These are phyloP conservation scores for Rhopalosiphum nymphaeae DNA, from an alignment of 2,888 invertebrate species.

Conservation along the genomic window DNA sequence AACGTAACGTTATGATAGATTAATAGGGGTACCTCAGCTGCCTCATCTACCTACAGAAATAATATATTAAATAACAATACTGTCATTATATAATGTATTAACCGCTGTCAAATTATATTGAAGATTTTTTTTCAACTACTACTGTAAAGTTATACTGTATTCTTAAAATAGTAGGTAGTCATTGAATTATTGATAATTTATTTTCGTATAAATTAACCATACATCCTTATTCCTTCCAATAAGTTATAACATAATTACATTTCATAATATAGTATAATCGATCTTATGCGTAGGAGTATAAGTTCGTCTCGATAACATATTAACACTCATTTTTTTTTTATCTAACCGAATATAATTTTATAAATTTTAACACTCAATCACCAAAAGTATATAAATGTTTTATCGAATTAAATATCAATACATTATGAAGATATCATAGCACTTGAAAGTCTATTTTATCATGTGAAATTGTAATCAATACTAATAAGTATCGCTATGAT, in stretches of 20 bases:
- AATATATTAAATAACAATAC: not conserved
- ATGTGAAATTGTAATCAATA: not conserved
- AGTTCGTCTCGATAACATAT: not conserved
- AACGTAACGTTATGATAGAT: not conserved
- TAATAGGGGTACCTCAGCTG: not conserved
- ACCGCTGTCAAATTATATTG: not conserved
- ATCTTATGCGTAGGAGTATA: not conserved
- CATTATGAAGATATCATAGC: not conserved
- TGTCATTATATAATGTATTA: not conserved
- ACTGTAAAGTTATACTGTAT: not conserved
- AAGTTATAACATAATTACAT: not conserved
- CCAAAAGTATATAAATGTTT: not conserved
- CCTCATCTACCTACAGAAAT: not conserved
- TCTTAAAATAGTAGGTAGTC: not conserved
- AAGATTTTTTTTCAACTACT: not conserved
- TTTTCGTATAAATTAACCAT: not conserved
- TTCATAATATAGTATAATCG: not conserved
- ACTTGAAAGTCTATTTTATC: not conserved
- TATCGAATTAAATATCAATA: not conserved
- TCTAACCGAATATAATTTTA: not conserved
- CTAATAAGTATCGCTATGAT: not conserved
- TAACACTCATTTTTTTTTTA: not conserved
- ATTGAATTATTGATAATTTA: not conserved
- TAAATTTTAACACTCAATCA: not conserved
- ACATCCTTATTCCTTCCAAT: not conserved